Base-by-base conservation (phyloP, 1,140 invertebrate genomes). In the Eupristina koningsbergeri region DNA sequence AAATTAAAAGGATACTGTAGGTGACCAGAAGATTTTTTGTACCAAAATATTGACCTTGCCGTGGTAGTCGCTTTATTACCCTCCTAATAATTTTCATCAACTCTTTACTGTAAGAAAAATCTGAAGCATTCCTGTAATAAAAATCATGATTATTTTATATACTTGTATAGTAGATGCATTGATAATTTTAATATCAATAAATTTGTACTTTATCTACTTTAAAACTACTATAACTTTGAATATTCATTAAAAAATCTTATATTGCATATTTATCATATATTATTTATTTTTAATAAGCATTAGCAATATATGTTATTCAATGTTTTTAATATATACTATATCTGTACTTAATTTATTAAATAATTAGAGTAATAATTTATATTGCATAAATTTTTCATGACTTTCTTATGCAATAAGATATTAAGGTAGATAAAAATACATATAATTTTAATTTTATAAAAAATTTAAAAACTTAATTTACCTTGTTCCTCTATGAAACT, bases 31-130 rank as follows among this genome's bases (percentile, higher is more conserved):
- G 88, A 84, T 92, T 87, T 71, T 87, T 89, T 39, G 92, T 92
- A 80, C 89, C 77, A 86, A 92, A 92, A 81, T 91, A 90, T 81
- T 92, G 91, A 39, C 91, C 91, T 80, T 89, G 89, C n/a, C 82
- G 81, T 47, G 91, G 90, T 77, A 85, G 89, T 58, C 87, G 87
- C 85, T 92, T 92, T 67, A 92, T 89, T 79, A 92, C 90, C n/a
- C 88, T 88, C 78, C 91, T 89, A 64, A 92, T 90, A 9, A 92
- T 86, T 88, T 90, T 91, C 89, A 92, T 90, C 69, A 92, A 88
- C 84, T 92, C 92, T 77, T 88, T 91, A 36, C 88, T 89, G 73
- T 90, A 87, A 1, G 78, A 69, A 86, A 92, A 92, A 77, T 90
- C 83, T 64, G 86, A 41, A 0, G 80, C 82, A 58, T 89, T 89